Evolutionary conservation across 1,140 invertebrate species (phyloP).

Genomic region (Polypedilum vanderplanki): DNA sequence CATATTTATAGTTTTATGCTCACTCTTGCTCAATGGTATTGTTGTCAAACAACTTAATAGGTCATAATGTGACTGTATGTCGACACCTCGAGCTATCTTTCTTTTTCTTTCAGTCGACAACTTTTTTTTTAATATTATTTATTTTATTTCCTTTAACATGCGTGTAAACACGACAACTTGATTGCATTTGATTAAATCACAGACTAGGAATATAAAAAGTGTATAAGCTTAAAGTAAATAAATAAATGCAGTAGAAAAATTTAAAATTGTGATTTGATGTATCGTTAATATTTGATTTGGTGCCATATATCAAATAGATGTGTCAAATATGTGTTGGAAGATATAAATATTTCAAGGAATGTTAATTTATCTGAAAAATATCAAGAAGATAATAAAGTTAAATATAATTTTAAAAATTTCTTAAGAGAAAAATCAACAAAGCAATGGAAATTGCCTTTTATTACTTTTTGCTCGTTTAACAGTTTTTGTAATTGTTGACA

Average conservation of each 20-base stretch:
- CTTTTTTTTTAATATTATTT: neutral
- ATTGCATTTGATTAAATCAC: slow-evolving; percentile 18
- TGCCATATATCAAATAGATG: neutral
- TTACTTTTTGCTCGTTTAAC: no score
- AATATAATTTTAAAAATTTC: no score
- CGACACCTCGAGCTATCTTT: no score
- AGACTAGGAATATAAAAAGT: neutral
- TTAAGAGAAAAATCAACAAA: no score
- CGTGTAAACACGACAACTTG: slow-evolving; percentile 16
- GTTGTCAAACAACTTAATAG: slow-evolving; percentile 12
- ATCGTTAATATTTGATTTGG: neutral
- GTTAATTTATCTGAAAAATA: no score
- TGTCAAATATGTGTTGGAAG: no score
- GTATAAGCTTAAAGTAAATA: neutral
- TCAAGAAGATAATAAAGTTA: no score
- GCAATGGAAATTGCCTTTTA: no score
- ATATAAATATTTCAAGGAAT: no score
- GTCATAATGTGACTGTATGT: neutral
- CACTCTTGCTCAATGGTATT: neutral
- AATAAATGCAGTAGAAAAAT: neutral
- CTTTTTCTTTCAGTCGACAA: no score
- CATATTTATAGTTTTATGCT: neutral
- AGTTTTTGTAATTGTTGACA: no score
- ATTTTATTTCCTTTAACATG: slow-evolving; percentile 19
- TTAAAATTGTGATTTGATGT: neutral